These are phyloP conservation scores for Anguilla obscura DNA, from an alignment of 2,797 vertebrate species.

Conservation along the genomic window DNA sequence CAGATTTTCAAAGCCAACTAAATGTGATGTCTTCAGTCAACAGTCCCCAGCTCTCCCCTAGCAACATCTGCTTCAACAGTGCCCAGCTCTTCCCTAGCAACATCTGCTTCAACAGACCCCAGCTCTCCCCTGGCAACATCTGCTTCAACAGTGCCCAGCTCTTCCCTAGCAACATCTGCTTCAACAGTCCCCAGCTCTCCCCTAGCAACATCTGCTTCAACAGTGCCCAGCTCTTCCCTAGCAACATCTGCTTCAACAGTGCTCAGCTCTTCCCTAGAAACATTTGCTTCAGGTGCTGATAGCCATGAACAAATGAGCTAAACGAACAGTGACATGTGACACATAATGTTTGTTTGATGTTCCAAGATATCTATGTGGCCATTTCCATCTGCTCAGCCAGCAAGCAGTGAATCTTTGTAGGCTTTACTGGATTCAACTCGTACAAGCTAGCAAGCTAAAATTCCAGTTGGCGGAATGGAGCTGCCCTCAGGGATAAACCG, in stretches of 20 bases:
- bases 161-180: too few relatives aligned
- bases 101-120: not conserved
- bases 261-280: not conserved
- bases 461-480: not conserved
- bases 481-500: not conserved
- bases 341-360: constrained; percentile 1
- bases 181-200: not conserved
- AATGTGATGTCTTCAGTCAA: not conserved
- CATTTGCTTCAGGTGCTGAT: not conserved
- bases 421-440: not conserved
- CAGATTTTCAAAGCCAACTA: not conserved
- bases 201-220: too few relatives aligned
- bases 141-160: not conserved
- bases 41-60: not conserved
- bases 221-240: not conserved
- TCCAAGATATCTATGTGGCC: not conserved
- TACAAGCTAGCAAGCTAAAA: not conserved
- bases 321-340: not conserved
- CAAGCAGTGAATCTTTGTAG: not conserved
- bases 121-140: too few relatives aligned
- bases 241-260: too few relatives aligned
- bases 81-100: too few relatives aligned
- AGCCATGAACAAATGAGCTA: not conserved
- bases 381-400: not conserved
- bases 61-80: not conserved